These are phyloP conservation scores for Micropoecilia bifurca DNA, from an alignment of 2,797 vertebrate genomes.

Conservation along the genomic window DNA sequence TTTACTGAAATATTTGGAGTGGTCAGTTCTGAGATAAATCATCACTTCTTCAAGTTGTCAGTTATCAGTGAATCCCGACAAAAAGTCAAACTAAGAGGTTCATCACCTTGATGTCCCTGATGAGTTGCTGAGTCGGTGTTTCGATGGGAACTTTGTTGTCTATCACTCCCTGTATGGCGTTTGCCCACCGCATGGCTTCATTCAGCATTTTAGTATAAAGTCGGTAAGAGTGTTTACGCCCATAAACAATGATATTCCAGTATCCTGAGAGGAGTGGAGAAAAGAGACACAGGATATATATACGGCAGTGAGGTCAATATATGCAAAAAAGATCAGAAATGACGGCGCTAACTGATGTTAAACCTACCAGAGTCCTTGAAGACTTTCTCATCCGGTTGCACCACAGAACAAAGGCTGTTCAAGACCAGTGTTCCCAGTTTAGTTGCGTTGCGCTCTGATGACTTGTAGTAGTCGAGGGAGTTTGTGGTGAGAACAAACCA, in stretches of 20 bases:
- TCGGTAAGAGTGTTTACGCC: conserved; percentile 91
- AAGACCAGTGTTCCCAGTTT: conserved; percentile 92
- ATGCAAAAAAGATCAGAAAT: background rate
- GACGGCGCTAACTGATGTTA: background rate
- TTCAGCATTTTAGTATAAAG: conserved; percentile 93
- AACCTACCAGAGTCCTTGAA: conserved; percentile 91
- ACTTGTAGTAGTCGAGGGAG: conserved; percentile 93
- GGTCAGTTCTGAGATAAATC: background rate
- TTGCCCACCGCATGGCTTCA: conserved; percentile 92
- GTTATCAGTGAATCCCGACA: background rate
- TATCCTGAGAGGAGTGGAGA: conserved; percentile 80
- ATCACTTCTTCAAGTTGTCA: background rate
- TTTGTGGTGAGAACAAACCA: conserved; percentile 93
- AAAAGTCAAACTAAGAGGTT: conserved; percentile 3
- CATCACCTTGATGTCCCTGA: conserved; percentile 92
- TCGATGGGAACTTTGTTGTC: conserved; percentile 93
- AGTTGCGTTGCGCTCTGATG: conserved; percentile 86
- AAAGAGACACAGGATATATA: background rate
- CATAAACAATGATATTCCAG: conserved; percentile 92
- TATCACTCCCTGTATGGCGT: conserved; percentile 91
- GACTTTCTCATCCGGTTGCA: conserved; percentile 89
- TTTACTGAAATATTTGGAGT: conserved; percentile 12
- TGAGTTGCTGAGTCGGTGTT: conserved; percentile 94
- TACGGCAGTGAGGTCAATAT: background rate
- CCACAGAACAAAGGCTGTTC: conserved; percentile 91